Evolutionary conservation across 2,113 vertebrate species (phyloP), one percentile per base, ranked within the genome.

Genomic region (Kryptolebias marmoratus): DNA sequence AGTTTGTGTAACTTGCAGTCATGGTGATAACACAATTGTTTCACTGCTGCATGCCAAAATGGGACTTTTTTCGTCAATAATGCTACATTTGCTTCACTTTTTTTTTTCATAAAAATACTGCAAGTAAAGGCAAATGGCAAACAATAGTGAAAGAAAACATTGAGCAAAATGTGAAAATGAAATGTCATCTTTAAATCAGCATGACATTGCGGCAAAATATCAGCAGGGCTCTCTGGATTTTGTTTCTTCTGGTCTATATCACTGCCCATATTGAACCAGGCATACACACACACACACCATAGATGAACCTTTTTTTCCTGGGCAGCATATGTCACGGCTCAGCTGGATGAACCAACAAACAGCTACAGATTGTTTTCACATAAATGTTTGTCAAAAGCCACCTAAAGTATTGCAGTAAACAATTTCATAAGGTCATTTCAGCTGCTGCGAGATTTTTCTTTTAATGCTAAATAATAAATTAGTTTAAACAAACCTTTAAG

Each of bases 1-100:
- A 77, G 76, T 83, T 81, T 76, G 62, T 68, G 64, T 73, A 60
- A 86, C 86, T 82, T 62, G 79, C 71, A 76, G 81, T 86, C 75
- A 72, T 54, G 77, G 70, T 48, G 81, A 87, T 80, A 80, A 87
- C 71, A 72, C 71, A 84, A 66, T 82, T 81, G 64, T 59, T 71
- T 54, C 53, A 42, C 58, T 55, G 68, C 50, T 1, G 70, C 11
- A 22, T 68, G 75, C 31, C 73, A 47, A 76, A 85, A 78, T 54
- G 27, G 30, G 71, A 71, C 59, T 82, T 77, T 55, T 36, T 73
- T 52, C 65, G 82, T 88, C 76, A 75, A 79, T 82, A 80, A 75
- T 28, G 71, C 28, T 31, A 72, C 75, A 78, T 68, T 84, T 73
- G 70, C 61, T 44, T 64, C 70, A 58, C 53, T 64, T 83, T 81